Conservation (phyloP, 2,888 invertebrate genomes). For the Sarcophaga variegata region DNA sequence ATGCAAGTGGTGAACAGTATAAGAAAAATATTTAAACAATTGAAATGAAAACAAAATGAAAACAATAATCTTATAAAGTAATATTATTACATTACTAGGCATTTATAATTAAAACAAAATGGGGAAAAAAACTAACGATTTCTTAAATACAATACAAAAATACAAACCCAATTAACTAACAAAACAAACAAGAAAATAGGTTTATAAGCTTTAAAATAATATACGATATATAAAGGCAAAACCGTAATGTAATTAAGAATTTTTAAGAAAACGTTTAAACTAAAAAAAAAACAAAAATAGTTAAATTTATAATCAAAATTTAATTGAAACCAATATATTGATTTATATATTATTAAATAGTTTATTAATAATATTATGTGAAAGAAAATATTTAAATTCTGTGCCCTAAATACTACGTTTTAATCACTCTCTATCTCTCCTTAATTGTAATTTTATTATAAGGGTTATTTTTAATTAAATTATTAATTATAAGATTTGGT, state of each 20-base stretch:
- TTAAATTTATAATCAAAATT: slow-evolving; percentile 51
- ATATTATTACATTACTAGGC: slow-evolving; percentile 41
- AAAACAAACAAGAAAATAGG: neutral
- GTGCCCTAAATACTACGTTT: neutral
- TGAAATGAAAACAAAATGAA: slow-evolving; percentile 1
- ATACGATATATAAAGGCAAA: neutral
- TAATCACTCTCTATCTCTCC: slow-evolving; percentile 24
- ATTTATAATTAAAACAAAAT: slow-evolving; percentile 41
- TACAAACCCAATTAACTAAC: slow-evolving; percentile 17
- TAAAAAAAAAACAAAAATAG: slow-evolving; percentile 17
- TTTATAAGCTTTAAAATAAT: neutral
- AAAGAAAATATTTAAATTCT: slow-evolving; percentile 27
- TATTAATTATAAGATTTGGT: slow-evolving; percentile 30
- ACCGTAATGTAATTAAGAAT: neutral
- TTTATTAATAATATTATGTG: slow-evolving; percentile 21
- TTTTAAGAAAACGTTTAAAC: neutral
- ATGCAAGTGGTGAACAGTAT: slow-evolving; percentile 10
- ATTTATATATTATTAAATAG: neutral
- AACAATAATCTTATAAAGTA: slow-evolving; percentile 16
- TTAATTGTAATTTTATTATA: slow-evolving; percentile 3
- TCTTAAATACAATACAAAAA: slow-evolving; percentile 37
- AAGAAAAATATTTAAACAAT: slow-evolving; percentile 12
- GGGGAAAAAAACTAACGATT: slow-evolving; percentile 36
- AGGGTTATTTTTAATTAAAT: slow-evolving; percentile 20
- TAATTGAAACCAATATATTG: neutral